phyloP scores from a whole-genome alignment of 2,888 invertebrate genomes.

The Stenotaenia linearis region DNA sequence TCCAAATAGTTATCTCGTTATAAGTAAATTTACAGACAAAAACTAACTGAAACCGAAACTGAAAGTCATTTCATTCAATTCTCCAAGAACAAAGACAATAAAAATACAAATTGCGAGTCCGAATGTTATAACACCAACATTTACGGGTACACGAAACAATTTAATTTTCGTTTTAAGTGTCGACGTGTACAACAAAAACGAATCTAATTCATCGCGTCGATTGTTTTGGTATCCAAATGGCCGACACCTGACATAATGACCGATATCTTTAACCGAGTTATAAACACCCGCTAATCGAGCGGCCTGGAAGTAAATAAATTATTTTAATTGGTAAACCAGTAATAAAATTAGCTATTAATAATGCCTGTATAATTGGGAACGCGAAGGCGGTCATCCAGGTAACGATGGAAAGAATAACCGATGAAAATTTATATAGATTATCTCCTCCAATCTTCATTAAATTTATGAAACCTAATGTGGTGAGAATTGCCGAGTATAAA shows the following conservation, averaged over 20 bases:
- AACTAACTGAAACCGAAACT: not conserved
- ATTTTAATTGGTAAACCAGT: not conserved
- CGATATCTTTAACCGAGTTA: conserved; percentile 32
- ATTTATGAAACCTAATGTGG: not conserved
- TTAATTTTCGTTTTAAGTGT: conserved; percentile 33
- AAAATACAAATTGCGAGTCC: not conserved
- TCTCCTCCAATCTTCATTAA: not conserved
- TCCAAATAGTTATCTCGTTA: no score
- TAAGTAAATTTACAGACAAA: no score
- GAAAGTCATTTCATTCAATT: not conserved
- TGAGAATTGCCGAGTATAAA: not conserved
- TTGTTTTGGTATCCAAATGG: conserved; percentile 39
- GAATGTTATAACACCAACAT: not conserved
- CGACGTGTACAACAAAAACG: conserved; percentile 36
- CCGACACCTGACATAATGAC: conserved; percentile 36
- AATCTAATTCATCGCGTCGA: conserved; percentile 36
- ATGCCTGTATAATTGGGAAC: conserved; percentile 8
- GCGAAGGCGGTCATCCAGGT: not conserved
- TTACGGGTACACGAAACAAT: not conserved
- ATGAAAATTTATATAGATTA: not conserved
- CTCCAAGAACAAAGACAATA: not conserved
- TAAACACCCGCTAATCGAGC: conserved; percentile 35
- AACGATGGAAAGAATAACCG: not conserved
- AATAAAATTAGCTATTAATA: not conserved
- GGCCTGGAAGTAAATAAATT: no score